A percentile compares a stretch with the other conserved stretches of the same genome.
Conservation (phyloP, 2,797 vertebrate genomes). For the Enteromius thamalakanensis region DNA sequence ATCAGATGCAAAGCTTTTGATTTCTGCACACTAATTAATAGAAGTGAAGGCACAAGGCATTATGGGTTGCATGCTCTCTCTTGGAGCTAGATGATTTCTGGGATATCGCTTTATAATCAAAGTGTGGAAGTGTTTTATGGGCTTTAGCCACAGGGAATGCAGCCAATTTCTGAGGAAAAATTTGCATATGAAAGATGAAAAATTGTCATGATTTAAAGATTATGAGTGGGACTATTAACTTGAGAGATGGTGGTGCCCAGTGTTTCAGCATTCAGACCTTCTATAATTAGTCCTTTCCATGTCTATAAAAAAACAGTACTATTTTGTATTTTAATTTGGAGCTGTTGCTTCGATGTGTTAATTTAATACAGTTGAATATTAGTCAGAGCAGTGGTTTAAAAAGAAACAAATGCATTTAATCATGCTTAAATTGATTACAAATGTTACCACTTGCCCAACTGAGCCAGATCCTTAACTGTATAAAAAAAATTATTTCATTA, state of each 20-base stretch:
- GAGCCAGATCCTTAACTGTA: neutral
- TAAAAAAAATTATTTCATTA: too few relatives aligned
- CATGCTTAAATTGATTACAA: neutral
- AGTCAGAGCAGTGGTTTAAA: neutral
- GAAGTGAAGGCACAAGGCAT: slow-evolving; percentile 29
- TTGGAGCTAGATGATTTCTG: slow-evolving; percentile 19
- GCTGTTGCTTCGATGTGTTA: neutral
- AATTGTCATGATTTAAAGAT: slow-evolving; percentile 49
- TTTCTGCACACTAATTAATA: slow-evolving; percentile 61
- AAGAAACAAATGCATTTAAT: neutral
- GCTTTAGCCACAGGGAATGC: slow-evolving; percentile 40
- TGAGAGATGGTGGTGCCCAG: neutral
- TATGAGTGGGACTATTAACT: slow-evolving; percentile 31
- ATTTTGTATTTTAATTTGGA: slow-evolving; percentile 16
- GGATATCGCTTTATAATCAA: slow-evolving; percentile 71
- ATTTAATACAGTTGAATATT: neutral
- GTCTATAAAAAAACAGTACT: neutral
- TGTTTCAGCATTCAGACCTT: slow-evolving; percentile 5
- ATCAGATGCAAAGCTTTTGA: slow-evolving; percentile 61
- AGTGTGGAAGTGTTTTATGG: slow-evolving; percentile 27
- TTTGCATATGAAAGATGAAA: slow-evolving; percentile 46
- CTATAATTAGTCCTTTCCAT: slow-evolving; percentile 3
- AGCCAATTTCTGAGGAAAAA: slow-evolving; percentile 43
- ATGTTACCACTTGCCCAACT: neutral
- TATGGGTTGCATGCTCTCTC: slow-evolving; percentile 10